Conservation (phyloP, 2,113 vertebrate species). For the Pomatostomus ruficeps region DNA sequence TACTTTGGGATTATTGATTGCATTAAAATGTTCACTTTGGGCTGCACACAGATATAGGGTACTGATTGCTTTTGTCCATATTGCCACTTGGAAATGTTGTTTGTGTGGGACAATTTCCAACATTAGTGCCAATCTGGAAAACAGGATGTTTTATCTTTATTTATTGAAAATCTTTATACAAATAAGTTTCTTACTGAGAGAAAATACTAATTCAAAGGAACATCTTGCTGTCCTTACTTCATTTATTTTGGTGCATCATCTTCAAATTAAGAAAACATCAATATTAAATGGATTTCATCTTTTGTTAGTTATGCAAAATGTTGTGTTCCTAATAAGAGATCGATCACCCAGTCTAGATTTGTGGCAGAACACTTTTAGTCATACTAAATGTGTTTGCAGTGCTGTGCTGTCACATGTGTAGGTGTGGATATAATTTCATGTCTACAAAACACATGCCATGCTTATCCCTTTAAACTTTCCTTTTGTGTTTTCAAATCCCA, state of each 20-base stretch:
- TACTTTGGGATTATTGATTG: slow-evolving; percentile 58
- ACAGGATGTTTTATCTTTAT: not conserved
- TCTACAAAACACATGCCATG: not conserved
- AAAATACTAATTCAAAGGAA: not conserved
- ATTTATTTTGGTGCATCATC: not conserved
- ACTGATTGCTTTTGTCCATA: not conserved
- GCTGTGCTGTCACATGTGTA: not conserved
- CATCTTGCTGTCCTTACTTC: not conserved
- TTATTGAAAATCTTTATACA: slow-evolving; percentile 28
- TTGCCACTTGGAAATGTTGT: slow-evolving; percentile 10
- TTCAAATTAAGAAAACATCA: not conserved
- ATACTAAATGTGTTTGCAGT: not conserved
- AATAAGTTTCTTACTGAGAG: not conserved
- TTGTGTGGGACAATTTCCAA: slow-evolving; percentile 4
- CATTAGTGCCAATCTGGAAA: not conserved
- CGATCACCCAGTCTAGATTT: not conserved
- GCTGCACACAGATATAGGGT: not conserved
- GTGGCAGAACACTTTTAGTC: not conserved
- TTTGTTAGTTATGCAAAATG: not conserved
- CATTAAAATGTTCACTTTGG: slow-evolving; percentile 50
- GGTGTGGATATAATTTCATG: not conserved
- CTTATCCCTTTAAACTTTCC: not conserved
- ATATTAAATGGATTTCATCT: not conserved
- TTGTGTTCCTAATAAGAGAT: not conserved
- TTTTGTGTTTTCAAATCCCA: not conserved